Conservation (phyloP, 2,888 invertebrate genomes). For the Leptinotarsa peninsularis region DNA sequence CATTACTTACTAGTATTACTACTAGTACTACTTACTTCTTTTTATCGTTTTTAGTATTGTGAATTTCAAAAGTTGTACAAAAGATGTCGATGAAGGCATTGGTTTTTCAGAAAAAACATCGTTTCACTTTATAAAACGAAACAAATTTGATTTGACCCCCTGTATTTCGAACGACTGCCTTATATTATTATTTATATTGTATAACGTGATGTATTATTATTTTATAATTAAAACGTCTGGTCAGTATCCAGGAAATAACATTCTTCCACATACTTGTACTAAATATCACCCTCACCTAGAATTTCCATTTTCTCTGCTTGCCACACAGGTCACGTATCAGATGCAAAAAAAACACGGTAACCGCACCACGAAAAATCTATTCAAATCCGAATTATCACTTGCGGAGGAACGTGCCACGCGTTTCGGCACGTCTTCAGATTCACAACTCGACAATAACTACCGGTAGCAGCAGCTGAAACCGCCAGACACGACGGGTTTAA, state of each 20-base stretch:
- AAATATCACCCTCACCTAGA: not conserved
- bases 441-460: conserved; percentile 25
- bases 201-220: too few relatives aligned
- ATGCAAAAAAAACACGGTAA: not conserved
- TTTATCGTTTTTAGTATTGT: too few relatives aligned
- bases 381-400: conserved; percentile 26
- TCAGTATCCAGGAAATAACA: not conserved
- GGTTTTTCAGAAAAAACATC: too few relatives aligned
- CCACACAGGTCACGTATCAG: not conserved
- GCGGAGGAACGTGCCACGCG: conserved; percentile 26
- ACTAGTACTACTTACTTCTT: too few relatives aligned
- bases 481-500: conserved; percentile 32
- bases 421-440: conserved; percentile 33
- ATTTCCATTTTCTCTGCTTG: conserved; percentile 2
- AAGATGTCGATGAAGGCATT: too few relatives aligned
- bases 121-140: too few relatives aligned
- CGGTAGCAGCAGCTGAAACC: conserved; percentile 25
- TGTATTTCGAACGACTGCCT: too few relatives aligned
- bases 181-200: too few relatives aligned
- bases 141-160: too few relatives aligned
- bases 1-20: too few relatives aligned
- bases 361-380: conserved; percentile 22
- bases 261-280: not conserved
- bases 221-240: too few relatives aligned
- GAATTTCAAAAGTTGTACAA: too few relatives aligned